A percentile compares a stretch with the other conserved stretches of the same genome.
Conservation (phyloP, 2,888 invertebrate species). For the Tiliacea citrago region DNA sequence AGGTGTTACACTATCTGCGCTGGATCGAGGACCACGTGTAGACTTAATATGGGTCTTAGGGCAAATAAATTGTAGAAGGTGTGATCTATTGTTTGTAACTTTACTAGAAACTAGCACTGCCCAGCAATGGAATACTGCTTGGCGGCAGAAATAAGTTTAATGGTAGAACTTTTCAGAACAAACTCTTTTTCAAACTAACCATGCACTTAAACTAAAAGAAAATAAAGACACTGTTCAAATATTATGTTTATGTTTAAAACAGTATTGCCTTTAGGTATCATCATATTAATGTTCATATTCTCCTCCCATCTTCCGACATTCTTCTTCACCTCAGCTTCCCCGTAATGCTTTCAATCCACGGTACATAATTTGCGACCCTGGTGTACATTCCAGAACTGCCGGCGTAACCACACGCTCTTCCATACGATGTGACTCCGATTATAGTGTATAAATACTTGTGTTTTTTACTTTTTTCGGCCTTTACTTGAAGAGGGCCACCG, state of each 20-base stretch:
- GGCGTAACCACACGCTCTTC: slow-evolving; percentile 77
- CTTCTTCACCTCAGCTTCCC: not conserved
- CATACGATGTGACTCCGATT: slow-evolving; percentile 49
- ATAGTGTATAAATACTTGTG: slow-evolving; percentile 37
- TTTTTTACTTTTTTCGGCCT: not conserved
- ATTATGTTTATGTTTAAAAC: not conserved
- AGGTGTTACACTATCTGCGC: no score
- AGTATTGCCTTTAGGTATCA: no score
- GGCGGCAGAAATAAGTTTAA: no score
- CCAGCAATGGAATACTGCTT: no score
- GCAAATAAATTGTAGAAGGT: no score
- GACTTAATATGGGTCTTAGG: no score
- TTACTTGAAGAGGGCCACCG: slow-evolving; percentile 47
- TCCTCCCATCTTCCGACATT: not conserved
- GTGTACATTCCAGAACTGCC: slow-evolving; percentile 90
- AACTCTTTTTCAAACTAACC: no score
- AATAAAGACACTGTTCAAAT: not conserved
- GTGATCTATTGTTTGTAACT: no score
- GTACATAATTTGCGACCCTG: slow-evolving; percentile 84
- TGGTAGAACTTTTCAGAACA: no score
- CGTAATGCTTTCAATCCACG: slow-evolving; percentile 80
- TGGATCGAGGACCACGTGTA: no score
- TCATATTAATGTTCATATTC: not conserved
- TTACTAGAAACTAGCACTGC: no score
- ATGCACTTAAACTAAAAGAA: no score